These are phyloP conservation scores for Trichosurus vulpecula DNA, from an alignment of 2,797 vertebrate genomes.

Conservation along the genomic window DNA sequence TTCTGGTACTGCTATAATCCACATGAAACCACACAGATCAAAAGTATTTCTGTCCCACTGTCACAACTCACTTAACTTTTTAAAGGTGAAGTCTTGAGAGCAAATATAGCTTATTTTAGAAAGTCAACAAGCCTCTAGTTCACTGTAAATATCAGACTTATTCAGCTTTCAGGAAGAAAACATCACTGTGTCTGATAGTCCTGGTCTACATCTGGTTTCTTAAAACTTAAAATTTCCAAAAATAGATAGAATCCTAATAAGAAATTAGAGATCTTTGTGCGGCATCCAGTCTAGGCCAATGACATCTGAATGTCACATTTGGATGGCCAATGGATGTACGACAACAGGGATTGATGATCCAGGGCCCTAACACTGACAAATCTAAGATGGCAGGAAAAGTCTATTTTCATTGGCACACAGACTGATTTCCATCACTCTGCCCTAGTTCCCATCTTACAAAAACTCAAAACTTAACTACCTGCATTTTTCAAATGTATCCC, in stretches of 20 bases:
- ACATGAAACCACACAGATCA: not conserved
- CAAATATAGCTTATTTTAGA: not conserved
- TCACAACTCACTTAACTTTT: not conserved
- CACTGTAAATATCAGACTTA: not conserved
- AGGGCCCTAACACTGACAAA: not conserved
- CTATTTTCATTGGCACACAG: not conserved
- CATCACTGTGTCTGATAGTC: not conserved
- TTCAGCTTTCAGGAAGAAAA: not conserved
- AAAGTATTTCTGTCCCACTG: not conserved
- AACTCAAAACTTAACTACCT: not conserved
- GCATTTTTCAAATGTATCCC: not conserved
- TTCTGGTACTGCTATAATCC: not conserved
- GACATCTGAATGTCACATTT: not conserved
- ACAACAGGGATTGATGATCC: not conserved
- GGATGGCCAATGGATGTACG: not conserved
- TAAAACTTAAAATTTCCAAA: conserved; percentile 25
- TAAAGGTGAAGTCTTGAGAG: conserved; percentile 25
- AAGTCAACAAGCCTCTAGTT: conserved; percentile 16
- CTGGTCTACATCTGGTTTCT: not conserved
- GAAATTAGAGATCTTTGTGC: conserved; percentile 16
- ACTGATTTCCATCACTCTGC: not conserved
- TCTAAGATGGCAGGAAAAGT: not conserved
- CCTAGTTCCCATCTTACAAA: not conserved
- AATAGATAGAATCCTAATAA: conserved; percentile 21
- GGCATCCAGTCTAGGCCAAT: not conserved